phyloP scores from a whole-genome alignment of 1,140 invertebrate species.

The Ostrea edulis region DNA sequence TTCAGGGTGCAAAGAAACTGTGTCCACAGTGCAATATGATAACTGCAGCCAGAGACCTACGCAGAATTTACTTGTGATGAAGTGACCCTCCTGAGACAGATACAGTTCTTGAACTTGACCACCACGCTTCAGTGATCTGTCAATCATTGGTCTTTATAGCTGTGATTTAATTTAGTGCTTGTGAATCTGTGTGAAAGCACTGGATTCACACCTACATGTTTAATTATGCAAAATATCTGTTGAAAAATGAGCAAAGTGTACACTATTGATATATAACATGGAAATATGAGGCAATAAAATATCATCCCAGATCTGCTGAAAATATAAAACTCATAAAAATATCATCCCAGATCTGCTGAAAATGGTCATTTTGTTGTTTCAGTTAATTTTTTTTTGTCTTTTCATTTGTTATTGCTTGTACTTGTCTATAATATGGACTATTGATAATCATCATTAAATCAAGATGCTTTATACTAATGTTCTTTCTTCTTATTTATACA shows the following conservation, averaged over 20 bases:
- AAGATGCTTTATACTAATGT: not conserved
- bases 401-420: not conserved
- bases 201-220: not conserved
- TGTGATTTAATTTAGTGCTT: conserved; percentile 19
- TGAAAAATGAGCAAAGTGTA: not conserved
- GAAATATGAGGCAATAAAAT: no score
- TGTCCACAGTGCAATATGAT: conserved; percentile 98
- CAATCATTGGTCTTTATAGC: not conserved
- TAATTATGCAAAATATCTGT: conserved; percentile 1
- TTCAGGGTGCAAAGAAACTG: conserved; percentile 91
- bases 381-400: not conserved
- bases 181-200: not conserved
- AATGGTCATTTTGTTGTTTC: not conserved
- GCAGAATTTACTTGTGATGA: conserved; percentile 92
- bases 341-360: not conserved
- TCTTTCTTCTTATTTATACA: not conserved
- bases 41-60: conserved; percentile 91
- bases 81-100: not conserved
- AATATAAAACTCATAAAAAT: not conserved
- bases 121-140: no score
- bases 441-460: not conserved
- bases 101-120: no score
- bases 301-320: not conserved
- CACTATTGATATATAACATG: not conserved
- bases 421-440: not conserved